phyloP scores from a whole-genome alignment of 2,113 vertebrate genomes.

The Corvus hawaiiensis region DNA sequence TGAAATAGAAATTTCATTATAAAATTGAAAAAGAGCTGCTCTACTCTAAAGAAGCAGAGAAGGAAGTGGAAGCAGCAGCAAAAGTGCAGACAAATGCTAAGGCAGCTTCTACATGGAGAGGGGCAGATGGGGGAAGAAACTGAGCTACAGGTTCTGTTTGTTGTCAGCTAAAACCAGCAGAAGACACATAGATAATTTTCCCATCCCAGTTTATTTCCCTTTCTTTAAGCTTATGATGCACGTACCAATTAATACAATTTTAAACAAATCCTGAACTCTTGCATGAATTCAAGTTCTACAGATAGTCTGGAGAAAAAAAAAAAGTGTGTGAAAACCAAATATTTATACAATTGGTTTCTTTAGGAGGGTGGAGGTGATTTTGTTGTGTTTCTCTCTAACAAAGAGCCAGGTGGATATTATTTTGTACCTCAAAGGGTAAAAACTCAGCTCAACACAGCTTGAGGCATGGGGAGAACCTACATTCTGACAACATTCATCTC shows the following conservation, averaged over 20 bases:
- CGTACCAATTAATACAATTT: not conserved
- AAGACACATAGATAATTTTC: not conserved
- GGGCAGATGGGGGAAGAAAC: not conserved
- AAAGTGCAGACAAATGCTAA: not conserved
- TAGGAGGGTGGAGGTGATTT: not conserved
- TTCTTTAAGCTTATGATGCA: constrained; percentile 15
- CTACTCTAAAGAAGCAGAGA: not conserved
- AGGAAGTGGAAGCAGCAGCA: constrained; percentile 3
- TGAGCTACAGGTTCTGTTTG: constrained; percentile 28
- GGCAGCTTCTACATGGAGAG: not conserved
- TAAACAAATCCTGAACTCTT: not conserved
- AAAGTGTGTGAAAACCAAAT: not conserved
- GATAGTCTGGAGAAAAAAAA: not conserved
- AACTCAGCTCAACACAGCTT: not conserved
- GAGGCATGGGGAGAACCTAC: not conserved
- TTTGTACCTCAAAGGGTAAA: not conserved
- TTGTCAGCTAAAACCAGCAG: not conserved
- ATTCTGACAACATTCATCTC: not conserved
- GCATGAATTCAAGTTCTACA: not conserved
- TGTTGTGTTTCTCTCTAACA: not conserved
- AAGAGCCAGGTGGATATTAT: not conserved
- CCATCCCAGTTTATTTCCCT: not conserved
- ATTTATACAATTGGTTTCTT: not conserved
- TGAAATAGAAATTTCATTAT: not conserved
- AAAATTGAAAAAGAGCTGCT: not conserved